Conservation (phyloP, 2,888 invertebrate species). For the Phoenoteleia sp. region DNA sequence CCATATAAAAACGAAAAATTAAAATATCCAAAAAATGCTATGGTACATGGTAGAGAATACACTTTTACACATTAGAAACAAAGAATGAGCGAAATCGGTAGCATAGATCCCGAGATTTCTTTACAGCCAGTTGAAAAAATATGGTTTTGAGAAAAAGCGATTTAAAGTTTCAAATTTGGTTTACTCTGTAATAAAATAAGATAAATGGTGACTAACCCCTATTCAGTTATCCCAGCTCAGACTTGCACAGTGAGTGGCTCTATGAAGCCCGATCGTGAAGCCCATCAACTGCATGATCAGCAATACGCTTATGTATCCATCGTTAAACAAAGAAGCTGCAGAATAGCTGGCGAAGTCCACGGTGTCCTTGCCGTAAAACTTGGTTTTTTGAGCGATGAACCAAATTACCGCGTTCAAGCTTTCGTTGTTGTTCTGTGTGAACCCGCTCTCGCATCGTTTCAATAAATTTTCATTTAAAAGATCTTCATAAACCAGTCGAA, state of each 20-base stretch:
- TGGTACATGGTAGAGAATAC: conserved; percentile 22
- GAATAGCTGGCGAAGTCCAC: conserved; percentile 1
- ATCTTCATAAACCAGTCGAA: not conserved
- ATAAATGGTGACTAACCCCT: conserved; percentile 17
- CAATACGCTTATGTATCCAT: conserved; percentile 24
- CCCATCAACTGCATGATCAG: conserved; percentile 9
- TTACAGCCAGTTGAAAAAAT: conserved; percentile 42
- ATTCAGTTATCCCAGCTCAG: conserved; percentile 19
- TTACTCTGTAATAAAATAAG: conserved; percentile 34
- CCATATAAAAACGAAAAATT: conserved; percentile 35
- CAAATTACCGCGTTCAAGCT: conserved; percentile 56
- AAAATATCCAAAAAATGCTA: conserved; percentile 41
- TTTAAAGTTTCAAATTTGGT: conserved; percentile 41
- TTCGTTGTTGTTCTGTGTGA: conserved; percentile 55
- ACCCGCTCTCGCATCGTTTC: conserved; percentile 55
- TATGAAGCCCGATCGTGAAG: conserved; percentile 9
- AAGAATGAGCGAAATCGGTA: conserved; percentile 39
- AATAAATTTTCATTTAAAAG: not conserved
- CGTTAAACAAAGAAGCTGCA: conserved; percentile 7
- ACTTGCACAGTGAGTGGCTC: conserved; percentile 3
- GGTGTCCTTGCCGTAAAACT: conserved; percentile 44
- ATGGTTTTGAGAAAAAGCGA: conserved; percentile 33
- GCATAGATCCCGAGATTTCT: conserved; percentile 40
- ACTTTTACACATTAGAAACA: conserved; percentile 21
- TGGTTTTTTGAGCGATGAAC: conserved; percentile 62